A percentile compares a stretch with the other conserved stretches of the same genome.
phyloP scores from a whole-genome alignment of 2,797 vertebrate species.

The Benthosema pterotum region DNA sequence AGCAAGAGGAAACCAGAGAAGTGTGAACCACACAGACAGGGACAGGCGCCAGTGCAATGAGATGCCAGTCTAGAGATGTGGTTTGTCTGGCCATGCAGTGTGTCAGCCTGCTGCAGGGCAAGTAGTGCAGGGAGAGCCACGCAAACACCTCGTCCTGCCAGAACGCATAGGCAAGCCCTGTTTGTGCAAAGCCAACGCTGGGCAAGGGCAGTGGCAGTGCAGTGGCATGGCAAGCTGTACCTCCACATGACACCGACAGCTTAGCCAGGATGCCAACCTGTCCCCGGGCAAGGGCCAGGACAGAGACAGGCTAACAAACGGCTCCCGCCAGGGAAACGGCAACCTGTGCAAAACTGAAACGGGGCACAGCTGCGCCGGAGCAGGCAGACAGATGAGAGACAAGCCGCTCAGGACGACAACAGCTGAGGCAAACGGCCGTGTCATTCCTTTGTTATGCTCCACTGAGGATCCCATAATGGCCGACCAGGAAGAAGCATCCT shows the following conservation, averaged over 20 bases:
- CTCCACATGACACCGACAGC: conserved; percentile 48
- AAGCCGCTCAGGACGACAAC: conserved; percentile 36
- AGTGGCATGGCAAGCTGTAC: conserved; percentile 46
- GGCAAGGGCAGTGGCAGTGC: conserved; percentile 42
- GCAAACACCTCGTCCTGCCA: conserved; percentile 59
- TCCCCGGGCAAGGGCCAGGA: conserved; percentile 35
- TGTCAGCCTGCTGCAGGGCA: conserved; percentile 39
- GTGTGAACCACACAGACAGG: conserved; percentile 29
- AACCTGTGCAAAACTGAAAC: conserved; percentile 33
- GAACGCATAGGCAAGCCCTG: conserved; percentile 29
- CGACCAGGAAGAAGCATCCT: no score
- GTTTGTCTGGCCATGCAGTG: conserved; percentile 20
- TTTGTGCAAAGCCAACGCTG: conserved; percentile 55
- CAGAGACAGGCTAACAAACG: conserved; percentile 23
- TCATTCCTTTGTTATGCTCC: no score
- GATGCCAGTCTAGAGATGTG: conserved; percentile 34
- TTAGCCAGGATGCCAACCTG: conserved; percentile 42
- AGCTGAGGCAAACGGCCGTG: no score
- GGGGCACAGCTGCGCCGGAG: conserved; percentile 28
- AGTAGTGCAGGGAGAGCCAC: conserved; percentile 42
- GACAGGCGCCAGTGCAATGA: conserved; percentile 27
- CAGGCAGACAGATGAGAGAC: conserved; percentile 25
- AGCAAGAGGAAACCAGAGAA: conserved; percentile 12
- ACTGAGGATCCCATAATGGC: no score
- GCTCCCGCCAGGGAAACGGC: conserved; percentile 34